Conservation (phyloP, 2,113 vertebrate genomes). For the Carassius auratus region DNA sequence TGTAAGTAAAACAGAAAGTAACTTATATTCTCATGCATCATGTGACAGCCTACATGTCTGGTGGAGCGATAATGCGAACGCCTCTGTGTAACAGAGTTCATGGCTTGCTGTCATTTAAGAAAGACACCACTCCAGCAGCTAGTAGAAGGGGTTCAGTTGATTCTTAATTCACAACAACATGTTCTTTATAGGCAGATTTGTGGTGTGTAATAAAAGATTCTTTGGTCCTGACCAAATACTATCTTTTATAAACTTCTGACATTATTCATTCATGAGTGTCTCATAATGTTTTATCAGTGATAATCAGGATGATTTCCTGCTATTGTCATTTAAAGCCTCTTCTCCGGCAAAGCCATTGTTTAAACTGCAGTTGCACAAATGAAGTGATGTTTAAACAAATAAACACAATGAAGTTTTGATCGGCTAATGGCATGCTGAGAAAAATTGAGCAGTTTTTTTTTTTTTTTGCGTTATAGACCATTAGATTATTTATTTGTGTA, state of each 20-base stretch:
- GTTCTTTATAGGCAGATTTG: slow-evolving; percentile 37
- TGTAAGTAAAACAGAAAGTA: slow-evolving; percentile 55
- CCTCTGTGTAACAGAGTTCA: slow-evolving; percentile 40
- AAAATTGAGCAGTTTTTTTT: background rate
- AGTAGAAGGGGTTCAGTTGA: slow-evolving; percentile 12
- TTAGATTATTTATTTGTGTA: background rate
- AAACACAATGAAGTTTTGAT: slow-evolving; percentile 52
- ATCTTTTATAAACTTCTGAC: slow-evolving; percentile 44
- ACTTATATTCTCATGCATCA: slow-evolving; percentile 48
- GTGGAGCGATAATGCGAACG: slow-evolving; percentile 14
- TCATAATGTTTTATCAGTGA: slow-evolving; percentile 47
- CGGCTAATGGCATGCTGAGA: slow-evolving; percentile 43
- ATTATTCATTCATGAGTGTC: slow-evolving; percentile 45
- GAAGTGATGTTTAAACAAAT: slow-evolving; percentile 53
- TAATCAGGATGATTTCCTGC: slow-evolving; percentile 38
- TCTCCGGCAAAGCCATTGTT: slow-evolving; percentile 54
- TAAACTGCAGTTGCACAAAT: slow-evolving; percentile 45
- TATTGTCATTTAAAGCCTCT: slow-evolving; percentile 52
- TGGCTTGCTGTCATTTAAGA: slow-evolving; percentile 35
- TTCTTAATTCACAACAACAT: slow-evolving; percentile 29
- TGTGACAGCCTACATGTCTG: slow-evolving; percentile 41
- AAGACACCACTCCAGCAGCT: slow-evolving; percentile 21
- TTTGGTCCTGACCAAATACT: slow-evolving; percentile 40
- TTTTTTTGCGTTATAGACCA: no score
- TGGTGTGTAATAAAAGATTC: slow-evolving; percentile 38